These are phyloP conservation scores for Campoplex capitator DNA, from an alignment of 2,888 invertebrate genomes.

Conservation along the genomic window DNA sequence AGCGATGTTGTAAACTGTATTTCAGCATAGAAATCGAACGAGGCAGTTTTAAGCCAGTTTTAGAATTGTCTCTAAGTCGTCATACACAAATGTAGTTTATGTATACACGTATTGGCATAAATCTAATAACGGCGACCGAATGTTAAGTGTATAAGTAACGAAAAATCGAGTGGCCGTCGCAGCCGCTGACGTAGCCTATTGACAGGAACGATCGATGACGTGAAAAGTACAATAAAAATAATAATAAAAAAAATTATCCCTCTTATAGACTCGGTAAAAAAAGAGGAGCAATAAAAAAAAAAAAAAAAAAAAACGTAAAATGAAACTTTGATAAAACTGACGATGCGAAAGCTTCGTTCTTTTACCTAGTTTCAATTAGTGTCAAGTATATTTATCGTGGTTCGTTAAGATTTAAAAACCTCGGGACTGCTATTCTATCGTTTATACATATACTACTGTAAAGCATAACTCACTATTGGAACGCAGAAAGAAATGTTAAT, in stretches of 20 bases:
- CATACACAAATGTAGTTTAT: not conserved
- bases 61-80: slow-evolving; percentile 40
- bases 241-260: slow-evolving; percentile 41
- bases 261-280: slow-evolving; percentile 54
- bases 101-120: slow-evolving; percentile 26
- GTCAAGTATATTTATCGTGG: slow-evolving; percentile 61
- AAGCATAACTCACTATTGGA: slow-evolving; percentile 34
- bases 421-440: slow-evolving; percentile 35
- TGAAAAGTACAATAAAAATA: slow-evolving; percentile 21
- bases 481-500: slow-evolving; percentile 6
- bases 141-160: slow-evolving; percentile 40
- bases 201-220: slow-evolving; percentile 60
- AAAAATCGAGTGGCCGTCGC: slow-evolving; percentile 51
- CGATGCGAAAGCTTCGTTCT: slow-evolving; percentile 43
- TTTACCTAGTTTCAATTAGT: slow-evolving; percentile 68
- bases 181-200: slow-evolving; percentile 59
- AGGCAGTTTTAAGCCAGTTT: not conserved
- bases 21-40: slow-evolving; percentile 14
- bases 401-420: slow-evolving; percentile 52
- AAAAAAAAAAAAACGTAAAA: slow-evolving; percentile 2
- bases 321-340: slow-evolving; percentile 30
- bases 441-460: not conserved
- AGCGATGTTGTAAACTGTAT: slow-evolving; percentile 46
- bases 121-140: slow-evolving; percentile 46
- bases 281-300: not conserved